Evolutionary conservation across 2,888 invertebrate species (phyloP).

Genomic region (Agrochola circellaris): DNA sequence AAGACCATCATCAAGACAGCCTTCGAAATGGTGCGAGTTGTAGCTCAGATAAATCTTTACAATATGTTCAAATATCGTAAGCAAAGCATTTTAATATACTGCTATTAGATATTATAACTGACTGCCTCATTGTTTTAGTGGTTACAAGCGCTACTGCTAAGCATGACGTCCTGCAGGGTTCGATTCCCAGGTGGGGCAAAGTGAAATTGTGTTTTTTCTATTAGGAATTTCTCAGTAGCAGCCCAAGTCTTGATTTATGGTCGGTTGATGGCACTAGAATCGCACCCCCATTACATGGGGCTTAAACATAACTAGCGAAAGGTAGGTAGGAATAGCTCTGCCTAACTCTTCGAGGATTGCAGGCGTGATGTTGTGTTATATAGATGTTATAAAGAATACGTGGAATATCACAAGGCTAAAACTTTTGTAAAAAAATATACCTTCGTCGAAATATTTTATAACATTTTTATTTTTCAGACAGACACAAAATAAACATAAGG

Average conservation of each 20-base stretch:
- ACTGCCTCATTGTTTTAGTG: not conserved
- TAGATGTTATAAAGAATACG: not conserved
- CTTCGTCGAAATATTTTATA: constrained; percentile 6
- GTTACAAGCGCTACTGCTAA: not conserved
- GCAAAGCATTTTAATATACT: no score
- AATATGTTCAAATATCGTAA: not conserved
- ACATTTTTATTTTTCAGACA: constrained; percentile 8
- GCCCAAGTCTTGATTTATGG: not conserved
- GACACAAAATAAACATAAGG: constrained; percentile 32
- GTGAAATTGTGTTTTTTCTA: not conserved
- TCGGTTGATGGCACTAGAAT: not conserved
- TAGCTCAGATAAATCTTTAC: not conserved
- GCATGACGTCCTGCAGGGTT: not conserved
- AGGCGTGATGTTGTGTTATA: not conserved
- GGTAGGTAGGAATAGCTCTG: not conserved
- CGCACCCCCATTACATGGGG: not conserved
- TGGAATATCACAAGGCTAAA: not conserved
- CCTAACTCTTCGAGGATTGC: not conserved
- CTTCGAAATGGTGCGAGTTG: not conserved
- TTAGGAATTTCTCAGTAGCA: not conserved
- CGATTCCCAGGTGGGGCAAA: not conserved
- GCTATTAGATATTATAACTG: not conserved
- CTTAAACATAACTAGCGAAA: not conserved
- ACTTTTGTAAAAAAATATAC: constrained; percentile 7
- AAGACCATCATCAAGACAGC: not conserved